These are phyloP conservation scores for Diloba caeruleocephala DNA, from an alignment of 2,888 invertebrate genomes.

Conservation along the genomic window DNA sequence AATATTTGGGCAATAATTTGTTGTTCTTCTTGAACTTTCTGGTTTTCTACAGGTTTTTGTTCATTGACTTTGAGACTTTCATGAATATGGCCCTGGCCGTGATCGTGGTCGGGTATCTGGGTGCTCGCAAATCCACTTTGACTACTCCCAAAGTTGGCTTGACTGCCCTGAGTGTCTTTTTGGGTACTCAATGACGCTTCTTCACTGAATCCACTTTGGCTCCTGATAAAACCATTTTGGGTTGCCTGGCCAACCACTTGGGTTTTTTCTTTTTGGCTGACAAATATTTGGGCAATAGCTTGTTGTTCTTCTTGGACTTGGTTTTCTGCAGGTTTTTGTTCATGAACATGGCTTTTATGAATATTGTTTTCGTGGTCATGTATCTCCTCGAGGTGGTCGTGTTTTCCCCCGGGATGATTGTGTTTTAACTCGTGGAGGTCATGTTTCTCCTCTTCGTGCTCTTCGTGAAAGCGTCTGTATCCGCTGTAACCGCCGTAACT, in stretches of 20 bases:
- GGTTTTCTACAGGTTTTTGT: no score
- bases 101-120: no score
- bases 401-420: no score
- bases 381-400: not conserved
- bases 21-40: no score
- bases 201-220: not conserved
- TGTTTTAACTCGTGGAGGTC: no score
- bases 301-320: not conserved
- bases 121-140: not conserved
- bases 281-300: constrained; percentile 14
- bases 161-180: not conserved
- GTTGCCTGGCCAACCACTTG: not conserved
- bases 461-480: no score
- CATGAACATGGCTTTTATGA: not conserved
- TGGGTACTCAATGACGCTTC: not conserved
- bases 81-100: no score
- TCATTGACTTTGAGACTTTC: no score
- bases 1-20: no score
- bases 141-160: not conserved
- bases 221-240: not conserved
- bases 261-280: not conserved
- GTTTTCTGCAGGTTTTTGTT: constrained; percentile 5
- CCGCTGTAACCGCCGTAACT: constrained; percentile 20
- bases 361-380: not conserved
- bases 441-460: no score